Percentiles rank a stretch among this genome's conserved stretches.
These are phyloP conservation scores for Tragelaphus strepsiceros DNA, from an alignment of 2,113 vertebrate species.

Conservation along the genomic window DNA sequence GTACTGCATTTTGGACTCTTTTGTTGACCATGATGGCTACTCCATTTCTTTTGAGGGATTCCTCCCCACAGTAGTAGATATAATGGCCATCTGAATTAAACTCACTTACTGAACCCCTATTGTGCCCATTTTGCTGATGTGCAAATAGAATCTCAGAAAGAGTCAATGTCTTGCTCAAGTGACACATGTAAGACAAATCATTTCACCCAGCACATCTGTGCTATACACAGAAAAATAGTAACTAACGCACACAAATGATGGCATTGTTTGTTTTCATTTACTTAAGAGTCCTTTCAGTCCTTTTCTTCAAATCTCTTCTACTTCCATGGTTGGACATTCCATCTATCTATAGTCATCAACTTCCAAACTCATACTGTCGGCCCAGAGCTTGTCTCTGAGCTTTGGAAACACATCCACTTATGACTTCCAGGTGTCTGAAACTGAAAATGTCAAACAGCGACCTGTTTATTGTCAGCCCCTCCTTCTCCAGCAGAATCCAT, in stretches of 20 bases:
- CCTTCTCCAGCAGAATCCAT: background rate
- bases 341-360: background rate
- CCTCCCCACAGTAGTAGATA: too few species aligned
- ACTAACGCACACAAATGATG: background rate
- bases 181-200: background rate
- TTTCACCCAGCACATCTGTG: background rate
- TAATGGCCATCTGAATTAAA: too few species aligned
- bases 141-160: background rate
- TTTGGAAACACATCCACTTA: background rate
- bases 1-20: too few species aligned
- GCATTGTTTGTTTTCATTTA: background rate
- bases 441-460: background rate
- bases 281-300: background rate
- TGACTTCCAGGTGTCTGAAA: background rate
- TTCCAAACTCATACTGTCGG: background rate
- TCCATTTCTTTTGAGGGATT: too few species aligned
- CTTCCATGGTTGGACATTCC: background rate
- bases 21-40: too few species aligned
- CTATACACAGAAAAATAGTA: background rate
- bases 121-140: background rate
- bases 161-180: background rate
- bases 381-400: background rate
- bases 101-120: background rate
- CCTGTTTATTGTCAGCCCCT: background rate
- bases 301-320: background rate